phyloP scores from a whole-genome alignment of 1,140 invertebrate species.

The Cherax quadricarinatus region DNA sequence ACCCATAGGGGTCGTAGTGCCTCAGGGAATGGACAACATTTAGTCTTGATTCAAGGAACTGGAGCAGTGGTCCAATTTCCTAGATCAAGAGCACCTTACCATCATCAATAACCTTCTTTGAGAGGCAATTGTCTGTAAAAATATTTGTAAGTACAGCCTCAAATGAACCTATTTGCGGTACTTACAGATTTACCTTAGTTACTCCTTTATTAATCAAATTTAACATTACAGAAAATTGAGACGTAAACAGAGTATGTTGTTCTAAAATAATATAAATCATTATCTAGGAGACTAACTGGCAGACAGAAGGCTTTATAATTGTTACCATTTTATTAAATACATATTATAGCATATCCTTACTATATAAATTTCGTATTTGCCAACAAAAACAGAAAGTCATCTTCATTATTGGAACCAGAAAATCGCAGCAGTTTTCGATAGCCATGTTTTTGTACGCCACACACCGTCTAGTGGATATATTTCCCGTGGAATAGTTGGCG shows the following conservation, averaged over 20 bases:
- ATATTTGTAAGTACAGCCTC: no score
- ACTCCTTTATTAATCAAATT: neutral
- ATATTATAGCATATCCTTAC: neutral
- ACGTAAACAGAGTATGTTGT: neutral
- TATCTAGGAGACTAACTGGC: neutral
- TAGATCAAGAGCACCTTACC: no score
- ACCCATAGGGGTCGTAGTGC: no score
- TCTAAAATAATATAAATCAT: neutral
- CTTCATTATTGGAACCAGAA: constrained; percentile 39
- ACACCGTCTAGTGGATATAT: neutral
- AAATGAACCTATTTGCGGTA: no score
- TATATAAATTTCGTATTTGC: neutral
- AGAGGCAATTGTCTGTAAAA: no score
- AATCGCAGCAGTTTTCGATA: constrained; percentile 36
- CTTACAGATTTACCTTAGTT: neutral
- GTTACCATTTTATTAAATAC: neutral
- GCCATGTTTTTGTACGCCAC: constrained; percentile 46
- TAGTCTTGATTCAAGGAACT: no score
- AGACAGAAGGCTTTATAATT: neutral
- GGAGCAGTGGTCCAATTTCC: no score
- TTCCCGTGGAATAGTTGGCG: neutral
- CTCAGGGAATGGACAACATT: no score
- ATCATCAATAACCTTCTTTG: no score
- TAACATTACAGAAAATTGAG: neutral
- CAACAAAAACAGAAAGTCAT: neutral